Evolutionary conservation across 2,888 invertebrate species (phyloP), one percentile per base, ranked within the genome.

Genomic region (Leptinotarsa peninsularis): DNA sequence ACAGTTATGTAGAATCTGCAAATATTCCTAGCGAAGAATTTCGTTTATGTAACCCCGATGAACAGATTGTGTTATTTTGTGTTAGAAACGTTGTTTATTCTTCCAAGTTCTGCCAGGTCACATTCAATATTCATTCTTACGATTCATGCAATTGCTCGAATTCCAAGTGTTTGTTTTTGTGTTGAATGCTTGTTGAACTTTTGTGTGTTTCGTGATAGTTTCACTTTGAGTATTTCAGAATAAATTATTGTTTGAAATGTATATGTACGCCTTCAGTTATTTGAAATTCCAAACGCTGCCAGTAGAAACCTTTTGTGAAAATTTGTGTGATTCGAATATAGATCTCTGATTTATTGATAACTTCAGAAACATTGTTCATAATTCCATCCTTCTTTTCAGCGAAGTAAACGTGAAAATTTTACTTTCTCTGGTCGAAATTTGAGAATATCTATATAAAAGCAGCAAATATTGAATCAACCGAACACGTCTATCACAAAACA

Each of bases 81-180:
- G 74, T 76, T 76, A 74, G 69, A 71, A 72, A 66, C 54, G 72
- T 70, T 75, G 71, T 72, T 72, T 72, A 75, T 71, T 66, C 71
- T 71, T 67, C 66, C 49, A 18, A 23, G 49, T 56, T 68, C 52
- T 66, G 54, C 68, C 71, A 75, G 66, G 70, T 72, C 71, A 75
- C 67, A 75, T 75, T 72, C 66, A 72, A 75, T 66, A 68, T 72
- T 69, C 70, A 72, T 56, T 72, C 52, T 17, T 60, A 10, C 15
- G 7, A 73, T 73, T 69, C 56, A 21, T 54, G 66, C 67, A 50
- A 76, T 76, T 76, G 73, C 71, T 73, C 70, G 67, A 63, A 43
- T 23, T 23, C 58, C 23, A 43, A 33, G 17, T 33, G 17, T 63
- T 15, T 63, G 18, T 60, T 15, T 7, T 15, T 15, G 60, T 63